Evolutionary conservation across 2,113 vertebrate species (phyloP).

Genomic region (Rousettus leschenaultii): DNA sequence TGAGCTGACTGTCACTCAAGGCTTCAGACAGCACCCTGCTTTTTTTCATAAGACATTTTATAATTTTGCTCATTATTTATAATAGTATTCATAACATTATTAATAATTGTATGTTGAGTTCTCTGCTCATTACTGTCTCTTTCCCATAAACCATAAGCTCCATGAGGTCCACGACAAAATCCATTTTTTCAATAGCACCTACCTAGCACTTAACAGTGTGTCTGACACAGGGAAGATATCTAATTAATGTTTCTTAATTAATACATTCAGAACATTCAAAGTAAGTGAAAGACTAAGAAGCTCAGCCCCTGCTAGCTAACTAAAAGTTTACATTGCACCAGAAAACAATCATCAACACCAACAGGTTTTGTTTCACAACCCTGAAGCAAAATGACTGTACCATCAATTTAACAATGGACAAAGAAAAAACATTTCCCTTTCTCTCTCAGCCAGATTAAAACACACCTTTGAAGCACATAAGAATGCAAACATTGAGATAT

Average conservation of each 20-base stretch:
- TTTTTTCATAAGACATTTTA: neutral
- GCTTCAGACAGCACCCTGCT: neutral
- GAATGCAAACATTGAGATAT: conserved; percentile 77
- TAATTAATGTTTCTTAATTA: neutral
- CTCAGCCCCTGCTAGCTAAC: neutral
- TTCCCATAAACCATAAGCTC: neutral
- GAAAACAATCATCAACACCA: neutral
- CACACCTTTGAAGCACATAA: neutral
- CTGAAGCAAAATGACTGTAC: conserved; percentile 5
- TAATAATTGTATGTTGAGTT: neutral
- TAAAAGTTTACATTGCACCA: neutral
- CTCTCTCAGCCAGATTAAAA: conserved; percentile 2
- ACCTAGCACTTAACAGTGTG: neutral
- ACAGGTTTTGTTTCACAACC: conserved; percentile 12
- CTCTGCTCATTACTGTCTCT: neutral
- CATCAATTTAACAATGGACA: neutral
- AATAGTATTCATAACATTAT: neutral
- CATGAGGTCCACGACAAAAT: neutral
- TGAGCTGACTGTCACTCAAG: neutral
- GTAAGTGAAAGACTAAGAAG: neutral
- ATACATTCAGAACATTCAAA: neutral
- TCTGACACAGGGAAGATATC: neutral
- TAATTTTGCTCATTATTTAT: neutral
- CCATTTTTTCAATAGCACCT: neutral
- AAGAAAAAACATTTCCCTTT: neutral